Conservation (phyloP, 1,140 invertebrate species). For the Liolophura sinensis region DNA sequence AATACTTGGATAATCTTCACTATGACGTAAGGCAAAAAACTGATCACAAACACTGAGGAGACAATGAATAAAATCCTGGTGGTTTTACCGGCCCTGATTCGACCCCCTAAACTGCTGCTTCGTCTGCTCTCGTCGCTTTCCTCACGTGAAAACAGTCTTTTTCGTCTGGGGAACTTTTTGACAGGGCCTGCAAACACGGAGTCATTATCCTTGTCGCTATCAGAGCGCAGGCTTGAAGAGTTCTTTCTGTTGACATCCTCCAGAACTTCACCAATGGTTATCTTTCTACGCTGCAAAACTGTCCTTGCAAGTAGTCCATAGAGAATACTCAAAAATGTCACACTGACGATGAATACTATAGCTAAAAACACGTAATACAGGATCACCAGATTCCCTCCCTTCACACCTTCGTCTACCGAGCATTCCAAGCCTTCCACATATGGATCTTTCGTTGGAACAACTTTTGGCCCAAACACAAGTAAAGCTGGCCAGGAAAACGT, state of each 20-base stretch:
- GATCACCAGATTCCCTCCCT: conserved; percentile 15
- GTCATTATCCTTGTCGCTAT: no score
- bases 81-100: conserved; percentile 25
- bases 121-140: no score
- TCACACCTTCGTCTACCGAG: conserved; percentile 31
- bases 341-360: conserved; percentile 26
- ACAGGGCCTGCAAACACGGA: no score
- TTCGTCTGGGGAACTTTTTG: no score
- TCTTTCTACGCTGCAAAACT: no score
- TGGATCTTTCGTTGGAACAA: conserved; percentile 13
- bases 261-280: no score
- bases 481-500: conserved; percentile 26
- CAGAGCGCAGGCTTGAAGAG: no score
- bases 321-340: conserved; percentile 26
- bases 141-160: no score
- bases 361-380: conserved; percentile 27
- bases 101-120: background rate
- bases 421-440: conserved; percentile 29
- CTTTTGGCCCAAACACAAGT: conserved; percentile 30
- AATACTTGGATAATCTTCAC: conserved; percentile 31
- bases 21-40: conserved; percentile 35
- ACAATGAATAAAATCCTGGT: conserved; percentile 41
- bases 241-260: no score
- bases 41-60: conserved; percentile 39
- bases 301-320: conserved; percentile 12